These are phyloP conservation scores for Fundulus diaphanus DNA, from an alignment of 2,797 vertebrate species.

Conservation along the genomic window DNA sequence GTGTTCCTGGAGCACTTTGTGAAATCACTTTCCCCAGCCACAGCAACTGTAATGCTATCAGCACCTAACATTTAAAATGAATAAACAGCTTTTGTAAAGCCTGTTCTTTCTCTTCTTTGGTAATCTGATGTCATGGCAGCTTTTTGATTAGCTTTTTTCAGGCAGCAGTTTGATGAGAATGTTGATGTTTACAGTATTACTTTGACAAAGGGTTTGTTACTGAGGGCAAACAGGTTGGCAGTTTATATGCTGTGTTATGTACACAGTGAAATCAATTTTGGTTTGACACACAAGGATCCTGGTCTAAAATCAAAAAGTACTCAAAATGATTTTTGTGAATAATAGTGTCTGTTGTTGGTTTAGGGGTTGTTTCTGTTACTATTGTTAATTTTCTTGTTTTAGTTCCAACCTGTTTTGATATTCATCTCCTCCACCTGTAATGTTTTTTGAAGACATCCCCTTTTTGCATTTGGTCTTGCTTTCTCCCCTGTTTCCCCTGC, in stretches of 20 bases:
- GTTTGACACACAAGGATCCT: not conserved
- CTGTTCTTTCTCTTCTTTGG: conserved; percentile 25
- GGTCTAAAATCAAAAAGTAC: not conserved
- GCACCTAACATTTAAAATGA: conserved; percentile 60
- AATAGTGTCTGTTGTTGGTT: not conserved
- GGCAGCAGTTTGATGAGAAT: conserved; percentile 28
- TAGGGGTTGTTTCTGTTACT: not conserved
- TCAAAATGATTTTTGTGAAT: not conserved
- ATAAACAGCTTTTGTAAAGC: conserved; percentile 51
- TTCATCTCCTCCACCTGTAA: not conserved
- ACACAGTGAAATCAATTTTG: conserved; percentile 3
- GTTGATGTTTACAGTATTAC: conserved; percentile 18
- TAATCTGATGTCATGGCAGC: conserved; percentile 45
- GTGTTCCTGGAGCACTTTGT: conserved; percentile 44
- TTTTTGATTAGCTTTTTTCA: conserved; percentile 33
- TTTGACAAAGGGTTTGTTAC: conserved; percentile 11
- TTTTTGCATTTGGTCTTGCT: not conserved
- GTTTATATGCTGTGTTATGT: not conserved
- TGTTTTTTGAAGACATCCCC: not conserved
- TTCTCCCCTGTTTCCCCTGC: not conserved
- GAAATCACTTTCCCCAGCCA: conserved; percentile 48
- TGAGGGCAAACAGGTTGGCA: not conserved
- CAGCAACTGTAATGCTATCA: conserved; percentile 66
- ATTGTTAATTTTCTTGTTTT: not conserved
- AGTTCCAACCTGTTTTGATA: not conserved